These are phyloP conservation scores for Puffinus mauretanicus DNA, from an alignment of 2,113 vertebrate species.

Conservation along the genomic window DNA sequence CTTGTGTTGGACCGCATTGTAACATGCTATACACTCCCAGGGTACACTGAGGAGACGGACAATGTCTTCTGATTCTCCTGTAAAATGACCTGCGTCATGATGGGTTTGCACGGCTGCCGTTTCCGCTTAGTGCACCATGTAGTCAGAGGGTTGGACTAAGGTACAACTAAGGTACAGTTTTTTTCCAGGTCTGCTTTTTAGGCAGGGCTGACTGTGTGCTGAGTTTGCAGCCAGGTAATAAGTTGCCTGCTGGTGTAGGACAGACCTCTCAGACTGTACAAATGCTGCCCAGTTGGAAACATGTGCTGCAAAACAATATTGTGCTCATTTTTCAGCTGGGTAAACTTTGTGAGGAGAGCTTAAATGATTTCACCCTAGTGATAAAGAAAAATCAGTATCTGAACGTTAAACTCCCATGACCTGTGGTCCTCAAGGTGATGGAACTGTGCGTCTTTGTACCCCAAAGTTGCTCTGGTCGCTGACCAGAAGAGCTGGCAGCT, in stretches of 20 bases:
- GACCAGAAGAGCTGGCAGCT: neutral
- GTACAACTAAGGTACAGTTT: neutral
- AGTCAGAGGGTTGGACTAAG: neutral
- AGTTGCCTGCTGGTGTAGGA: neutral
- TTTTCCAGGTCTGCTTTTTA: neutral
- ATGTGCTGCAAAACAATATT: neutral
- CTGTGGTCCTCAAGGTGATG: neutral
- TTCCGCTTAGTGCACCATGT: neutral
- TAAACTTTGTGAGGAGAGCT: neutral
- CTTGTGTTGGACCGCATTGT: neutral
- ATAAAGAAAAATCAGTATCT: neutral
- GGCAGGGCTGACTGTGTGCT: neutral
- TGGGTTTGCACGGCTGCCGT: neutral
- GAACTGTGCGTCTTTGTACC: neutral
- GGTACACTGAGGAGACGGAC: neutral
- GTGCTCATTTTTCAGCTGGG: neutral
- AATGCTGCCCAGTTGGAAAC: neutral
- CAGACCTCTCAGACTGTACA: neutral
- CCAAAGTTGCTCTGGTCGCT: neutral
- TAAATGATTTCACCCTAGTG: neutral
- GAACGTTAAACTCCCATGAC: neutral
- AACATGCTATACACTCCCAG: rapidly evolving
- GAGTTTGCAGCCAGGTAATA: neutral
- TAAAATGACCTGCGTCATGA: neutral
- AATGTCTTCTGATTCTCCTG: neutral